phyloP scores from a whole-genome alignment of 2,888 invertebrate genomes.

The Axea sp. region DNA sequence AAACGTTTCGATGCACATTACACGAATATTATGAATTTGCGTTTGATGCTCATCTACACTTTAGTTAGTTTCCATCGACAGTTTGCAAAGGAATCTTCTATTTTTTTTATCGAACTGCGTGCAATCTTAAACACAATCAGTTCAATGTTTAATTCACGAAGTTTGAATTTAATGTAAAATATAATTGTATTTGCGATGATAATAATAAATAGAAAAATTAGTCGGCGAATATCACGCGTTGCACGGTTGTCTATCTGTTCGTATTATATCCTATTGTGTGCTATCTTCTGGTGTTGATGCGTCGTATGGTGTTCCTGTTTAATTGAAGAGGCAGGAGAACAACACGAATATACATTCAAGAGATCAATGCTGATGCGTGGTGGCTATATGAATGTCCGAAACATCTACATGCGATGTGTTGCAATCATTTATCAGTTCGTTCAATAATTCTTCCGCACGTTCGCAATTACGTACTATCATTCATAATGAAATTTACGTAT shows the following conservation, averaged over 20 bases:
- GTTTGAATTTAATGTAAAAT: too few species aligned
- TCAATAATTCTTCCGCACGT: conserved; percentile 22
- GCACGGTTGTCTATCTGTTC: neutral
- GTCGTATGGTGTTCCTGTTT: conserved; percentile 2
- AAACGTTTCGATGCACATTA: too few species aligned
- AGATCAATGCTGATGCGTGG: conserved; percentile 3
- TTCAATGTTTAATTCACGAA: too few species aligned
- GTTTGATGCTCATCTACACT: conserved; percentile 13
- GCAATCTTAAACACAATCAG: too few species aligned
- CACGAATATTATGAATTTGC: conserved; percentile 2
- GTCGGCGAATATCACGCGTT: neutral
- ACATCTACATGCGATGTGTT: conserved; percentile 5
- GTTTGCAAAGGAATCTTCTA: neutral
- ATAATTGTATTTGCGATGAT: too few species aligned
- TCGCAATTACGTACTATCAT: conserved; percentile 22
- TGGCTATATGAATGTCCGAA: conserved; percentile 27
- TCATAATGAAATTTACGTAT: conserved; percentile 15
- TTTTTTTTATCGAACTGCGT: too few species aligned
- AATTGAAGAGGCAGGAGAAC: conserved; percentile 21
- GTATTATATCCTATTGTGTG: conserved; percentile 8
- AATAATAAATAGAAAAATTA: neutral
- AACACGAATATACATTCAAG: conserved; percentile 3
- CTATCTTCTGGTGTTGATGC: conserved; percentile 9
- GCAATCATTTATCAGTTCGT: conserved; percentile 5
- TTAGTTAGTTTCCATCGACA: conserved; percentile 24